Conservation (phyloP, 1,140 invertebrate species). For the Mesaphorura yosii region DNA sequence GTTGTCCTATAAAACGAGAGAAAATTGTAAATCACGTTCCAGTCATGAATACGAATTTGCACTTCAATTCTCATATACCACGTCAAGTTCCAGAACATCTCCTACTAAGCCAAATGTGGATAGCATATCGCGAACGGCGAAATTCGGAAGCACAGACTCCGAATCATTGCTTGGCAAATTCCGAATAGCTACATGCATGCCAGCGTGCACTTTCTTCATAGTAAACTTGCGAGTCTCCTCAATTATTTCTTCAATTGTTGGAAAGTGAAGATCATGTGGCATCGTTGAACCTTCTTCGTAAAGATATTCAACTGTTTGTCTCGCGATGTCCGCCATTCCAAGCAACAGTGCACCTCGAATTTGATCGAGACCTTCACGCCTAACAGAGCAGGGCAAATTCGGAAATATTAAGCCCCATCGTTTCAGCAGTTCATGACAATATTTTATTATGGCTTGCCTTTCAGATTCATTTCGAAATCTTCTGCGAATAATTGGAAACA, state of each 20-base stretch:
- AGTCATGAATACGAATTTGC: not conserved
- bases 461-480: conserved; percentile 40
- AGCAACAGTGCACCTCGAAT: conserved; percentile 39
- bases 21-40: not conserved
- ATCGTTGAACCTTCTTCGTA: conserved; percentile 42
- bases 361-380: conserved; percentile 41
- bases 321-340: conserved; percentile 40
- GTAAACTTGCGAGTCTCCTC: conserved; percentile 38
- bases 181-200: conserved; percentile 37
- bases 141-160: conserved; percentile 33
- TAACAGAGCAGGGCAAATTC: too few species aligned
- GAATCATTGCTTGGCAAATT: conserved; percentile 8
- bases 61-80: conserved; percentile 27
- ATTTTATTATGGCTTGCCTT: too few species aligned
- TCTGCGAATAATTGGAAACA: conserved; percentile 39
- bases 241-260: conserved; percentile 40
- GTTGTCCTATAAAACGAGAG: conserved; percentile 10
- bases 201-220: conserved; percentile 37
- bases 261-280: conserved; percentile 39
- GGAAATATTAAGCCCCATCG: too few species aligned
- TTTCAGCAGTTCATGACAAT: too few species aligned
- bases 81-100: conserved; percentile 38
- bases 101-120: conserved; percentile 39
- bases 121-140: conserved; percentile 37
- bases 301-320: conserved; percentile 41